Evolutionary conservation across 2,888 invertebrate genomes (phyloP), one percentile per base, ranked within the genome.

Genomic region (Yponomeuta plumbellus): DNA sequence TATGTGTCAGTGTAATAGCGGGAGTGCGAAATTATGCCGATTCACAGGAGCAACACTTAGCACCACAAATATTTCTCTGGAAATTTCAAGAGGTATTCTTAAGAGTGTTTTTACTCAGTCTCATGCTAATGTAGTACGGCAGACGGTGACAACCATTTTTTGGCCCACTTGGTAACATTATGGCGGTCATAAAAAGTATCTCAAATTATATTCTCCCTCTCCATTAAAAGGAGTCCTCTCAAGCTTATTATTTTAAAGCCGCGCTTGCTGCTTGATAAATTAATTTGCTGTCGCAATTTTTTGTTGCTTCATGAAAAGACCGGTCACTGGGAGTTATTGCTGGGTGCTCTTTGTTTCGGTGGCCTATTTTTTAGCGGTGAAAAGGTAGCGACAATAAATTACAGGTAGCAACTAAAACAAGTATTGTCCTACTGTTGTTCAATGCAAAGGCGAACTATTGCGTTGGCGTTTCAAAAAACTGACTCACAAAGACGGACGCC

Each of bases 91-190:
- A n/a, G n/a, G n/a, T n/a, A n/a, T n/a, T n/a, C n/a, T n/a, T n/a
- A n/a, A n/a, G n/a, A n/a, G n/a, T n/a, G n/a, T n/a, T n/a, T n/a
- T n/a, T n/a, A n/a, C n/a, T n/a, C n/a, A n/a, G n/a, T 88, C 85
- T 84, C 87, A 90, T 89, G 87, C 87, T 90, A 91, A 90, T 90
- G 88, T 88, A 90, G 83, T 86, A 75, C 84, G 84, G 86, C 91
- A 90, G 88, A 90, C 91, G 91, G 89, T 91, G 91, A 89, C 91
- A 90, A 88, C 86, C 88, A 90, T 89, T 91, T 91, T 91, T 90
- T 90, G 86, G 90, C 87, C 88, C 88, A 89, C 90, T 90, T 88
- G 89, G 88, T 83, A 86, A 90, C 88, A 89, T 91, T 90, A 91
- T 85, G 83, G 80, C 74, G 68, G 84, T 83, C 82, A 88, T 90